Evolutionary conservation across 1,140 invertebrate species (phyloP).

Genomic region (Drosophila asahinai): DNA sequence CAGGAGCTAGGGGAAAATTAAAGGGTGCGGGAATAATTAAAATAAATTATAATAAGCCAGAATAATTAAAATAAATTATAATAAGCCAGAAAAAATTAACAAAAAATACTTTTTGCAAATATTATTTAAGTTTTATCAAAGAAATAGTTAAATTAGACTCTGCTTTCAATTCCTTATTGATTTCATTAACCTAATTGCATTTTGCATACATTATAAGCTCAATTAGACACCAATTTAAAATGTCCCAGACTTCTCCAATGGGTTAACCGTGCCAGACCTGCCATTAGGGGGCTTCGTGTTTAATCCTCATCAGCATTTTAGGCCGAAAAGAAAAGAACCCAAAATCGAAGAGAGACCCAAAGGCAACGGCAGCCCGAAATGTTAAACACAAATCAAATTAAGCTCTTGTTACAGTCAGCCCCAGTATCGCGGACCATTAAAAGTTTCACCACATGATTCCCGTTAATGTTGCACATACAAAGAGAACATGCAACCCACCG

Average conservation of each 20-base stretch:
- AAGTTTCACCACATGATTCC: constrained; percentile 76
- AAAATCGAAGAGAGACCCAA: constrained; percentile 5
- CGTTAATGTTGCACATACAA: constrained; percentile 59
- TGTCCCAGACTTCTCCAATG: constrained; percentile 2
- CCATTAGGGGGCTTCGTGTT: constrained; percentile 51
- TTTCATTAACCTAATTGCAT: neutral
- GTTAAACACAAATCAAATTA: constrained; percentile 74
- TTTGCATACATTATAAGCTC: neutral
- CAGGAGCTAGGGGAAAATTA: no score
- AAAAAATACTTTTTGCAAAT: no score
- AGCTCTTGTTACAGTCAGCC: constrained; percentile 62
- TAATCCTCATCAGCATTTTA: constrained; percentile 66
- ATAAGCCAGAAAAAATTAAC: neutral
- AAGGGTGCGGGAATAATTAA: no score
- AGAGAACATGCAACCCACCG: constrained; percentile 50
- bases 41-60: no score
- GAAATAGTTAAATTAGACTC: no score
- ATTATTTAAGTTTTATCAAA: no score
- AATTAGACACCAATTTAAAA: constrained; percentile 14
- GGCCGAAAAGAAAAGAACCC: constrained; percentile 24
- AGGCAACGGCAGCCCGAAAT: constrained; percentile 30
- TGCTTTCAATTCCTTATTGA: no score
- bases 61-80: no score
- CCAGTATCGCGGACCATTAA: constrained; percentile 49
- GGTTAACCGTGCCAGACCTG: constrained; percentile 22